Percentiles rank a stretch among this genome's conserved stretches.
Conservation (phyloP, 2,888 invertebrate species). For the Drosophila barbarae region DNA sequence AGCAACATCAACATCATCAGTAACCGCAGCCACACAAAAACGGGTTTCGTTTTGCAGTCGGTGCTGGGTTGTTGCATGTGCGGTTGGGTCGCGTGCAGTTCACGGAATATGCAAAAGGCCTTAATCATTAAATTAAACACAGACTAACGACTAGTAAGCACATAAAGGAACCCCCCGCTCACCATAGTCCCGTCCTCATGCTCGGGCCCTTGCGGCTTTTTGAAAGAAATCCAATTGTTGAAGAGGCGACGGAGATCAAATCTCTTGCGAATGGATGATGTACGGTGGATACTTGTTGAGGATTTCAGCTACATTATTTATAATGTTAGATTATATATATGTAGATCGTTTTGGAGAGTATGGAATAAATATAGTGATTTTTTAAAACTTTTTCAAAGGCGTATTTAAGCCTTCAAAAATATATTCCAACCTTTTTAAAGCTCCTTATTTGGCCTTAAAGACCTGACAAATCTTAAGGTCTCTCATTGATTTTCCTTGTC, state of each 20-base stretch:
- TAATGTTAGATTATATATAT: background rate
- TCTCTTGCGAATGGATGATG: constrained; percentile 24
- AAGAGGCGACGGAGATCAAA: constrained; percentile 35
- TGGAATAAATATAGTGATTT: background rate
- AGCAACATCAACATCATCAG: constrained; percentile 22
- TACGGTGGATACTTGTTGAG: constrained; percentile 3
- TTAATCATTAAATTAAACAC: constrained; percentile 46
- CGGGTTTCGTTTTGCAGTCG: constrained; percentile 61
- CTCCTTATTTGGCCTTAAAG: background rate
- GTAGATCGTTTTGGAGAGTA: background rate
- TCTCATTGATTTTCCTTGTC: background rate
- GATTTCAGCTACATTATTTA: background rate
- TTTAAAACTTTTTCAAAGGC: too few relatives aligned
- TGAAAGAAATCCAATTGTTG: constrained; percentile 33
- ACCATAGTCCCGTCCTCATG: background rate
- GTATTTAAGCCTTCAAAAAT: background rate
- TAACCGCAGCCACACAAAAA: constrained; percentile 45
- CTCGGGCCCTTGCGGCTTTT: constrained; percentile 18
- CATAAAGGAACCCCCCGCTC: constrained; percentile 13
- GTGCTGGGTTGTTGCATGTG: constrained; percentile 23
- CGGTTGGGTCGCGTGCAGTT: constrained; percentile 39
- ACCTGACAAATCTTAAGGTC: background rate
- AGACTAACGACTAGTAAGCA: constrained; percentile 36
- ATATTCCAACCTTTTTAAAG: too few relatives aligned
- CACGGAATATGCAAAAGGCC: constrained; percentile 27